Evolutionary conservation across 2,888 invertebrate genomes (phyloP).

Genomic region (Hirtodrosophila confusa): DNA sequence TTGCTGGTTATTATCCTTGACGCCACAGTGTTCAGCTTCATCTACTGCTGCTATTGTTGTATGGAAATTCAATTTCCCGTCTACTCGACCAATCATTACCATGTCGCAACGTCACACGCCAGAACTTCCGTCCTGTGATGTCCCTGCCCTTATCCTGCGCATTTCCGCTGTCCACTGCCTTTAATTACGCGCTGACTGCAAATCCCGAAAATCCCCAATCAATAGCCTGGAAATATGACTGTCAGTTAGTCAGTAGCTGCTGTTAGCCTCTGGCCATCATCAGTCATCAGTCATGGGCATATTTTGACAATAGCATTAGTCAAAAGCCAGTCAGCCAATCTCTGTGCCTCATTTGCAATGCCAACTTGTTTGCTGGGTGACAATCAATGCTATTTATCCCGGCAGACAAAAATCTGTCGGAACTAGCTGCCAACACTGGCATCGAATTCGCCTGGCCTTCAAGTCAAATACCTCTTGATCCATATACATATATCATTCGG

Average conservation of each 20-base stretch:
- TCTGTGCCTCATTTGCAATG: constrained; percentile 53
- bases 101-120: constrained; percentile 45
- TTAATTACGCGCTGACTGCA: constrained; percentile 65
- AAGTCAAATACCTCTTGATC: background rate
- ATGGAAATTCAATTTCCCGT: constrained; percentile 72
- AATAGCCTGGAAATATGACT: constrained; percentile 48
- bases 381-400: constrained; percentile 60
- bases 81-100: constrained; percentile 63
- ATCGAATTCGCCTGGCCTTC: constrained; percentile 9
- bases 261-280: constrained; percentile 39
- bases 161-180: constrained; percentile 69
- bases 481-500: constrained; percentile 5
- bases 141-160: constrained; percentile 27
- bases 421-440: constrained; percentile 11
- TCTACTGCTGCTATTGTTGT: constrained; percentile 31
- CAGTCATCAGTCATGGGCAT: constrained; percentile 68
- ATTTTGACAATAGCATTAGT: constrained; percentile 76
- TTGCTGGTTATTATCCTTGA: background rate
- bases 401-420: constrained; percentile 36
- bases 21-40: background rate
- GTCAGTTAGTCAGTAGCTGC: constrained; percentile 12
- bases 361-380: constrained; percentile 52
- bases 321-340: constrained; percentile 46
- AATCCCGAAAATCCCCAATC: constrained; percentile 54
- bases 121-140: constrained; percentile 43